These are phyloP conservation scores for Perdita meconis DNA, from an alignment of 2,888 invertebrate species.

Conservation along the genomic window DNA sequence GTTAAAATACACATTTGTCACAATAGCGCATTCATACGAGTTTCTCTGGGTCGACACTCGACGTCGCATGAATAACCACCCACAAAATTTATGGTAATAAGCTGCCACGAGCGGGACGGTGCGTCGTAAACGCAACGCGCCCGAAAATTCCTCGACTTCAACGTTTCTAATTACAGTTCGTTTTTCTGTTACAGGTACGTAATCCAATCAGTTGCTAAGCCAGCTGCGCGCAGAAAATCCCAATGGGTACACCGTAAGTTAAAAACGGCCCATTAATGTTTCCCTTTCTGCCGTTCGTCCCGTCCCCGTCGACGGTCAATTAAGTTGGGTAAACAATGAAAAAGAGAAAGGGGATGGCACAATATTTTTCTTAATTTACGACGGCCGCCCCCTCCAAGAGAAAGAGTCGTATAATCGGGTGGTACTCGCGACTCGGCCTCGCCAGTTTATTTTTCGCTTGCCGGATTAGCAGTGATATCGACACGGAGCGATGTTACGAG, in stretches of 20 bases:
- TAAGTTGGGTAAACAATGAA: constrained; percentile 60
- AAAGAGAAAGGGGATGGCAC: not conserved
- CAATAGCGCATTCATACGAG: constrained; percentile 5
- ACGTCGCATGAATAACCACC: constrained; percentile 51
- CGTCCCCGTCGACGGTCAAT: constrained; percentile 58
- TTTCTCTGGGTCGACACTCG: constrained; percentile 6
- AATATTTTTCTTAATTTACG: constrained; percentile 53
- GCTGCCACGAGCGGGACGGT: constrained; percentile 26
- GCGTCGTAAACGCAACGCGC: constrained; percentile 43
- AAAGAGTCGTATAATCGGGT: constrained; percentile 43
- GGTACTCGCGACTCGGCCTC: constrained; percentile 42
- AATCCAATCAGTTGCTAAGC: constrained; percentile 59
- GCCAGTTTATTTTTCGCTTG: constrained; percentile 55
- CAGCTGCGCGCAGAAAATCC: not conserved
- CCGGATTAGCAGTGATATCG: constrained; percentile 72
- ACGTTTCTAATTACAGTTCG: constrained; percentile 55
- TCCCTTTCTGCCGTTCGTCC: constrained; percentile 18
- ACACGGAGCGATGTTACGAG: constrained; percentile 1
- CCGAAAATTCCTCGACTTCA: constrained; percentile 30
- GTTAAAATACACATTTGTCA: constrained; percentile 32
- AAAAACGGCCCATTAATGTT: constrained; percentile 46
- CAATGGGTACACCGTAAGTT: constrained; percentile 49
- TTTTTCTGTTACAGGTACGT: constrained; percentile 80
- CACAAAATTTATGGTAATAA: constrained; percentile 61
- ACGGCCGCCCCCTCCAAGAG: constrained; percentile 16